A percentile compares a stretch with the other conserved stretches of the same genome.
These are phyloP conservation scores for Spodoptera picta DNA, from an alignment of 2,888 invertebrate genomes.

Conservation along the genomic window DNA sequence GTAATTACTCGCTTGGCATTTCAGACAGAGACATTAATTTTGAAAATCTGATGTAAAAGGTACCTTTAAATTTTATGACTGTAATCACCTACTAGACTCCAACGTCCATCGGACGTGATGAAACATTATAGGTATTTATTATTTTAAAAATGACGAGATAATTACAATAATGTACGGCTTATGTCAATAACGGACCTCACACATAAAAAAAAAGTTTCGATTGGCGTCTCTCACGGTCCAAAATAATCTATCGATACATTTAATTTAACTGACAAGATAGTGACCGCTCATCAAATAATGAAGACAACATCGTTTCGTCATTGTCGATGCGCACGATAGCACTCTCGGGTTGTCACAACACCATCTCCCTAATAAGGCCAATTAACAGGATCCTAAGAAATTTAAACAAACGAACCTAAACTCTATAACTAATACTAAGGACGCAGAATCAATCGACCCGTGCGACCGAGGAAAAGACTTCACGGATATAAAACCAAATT, in stretches of 20 bases:
- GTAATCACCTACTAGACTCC: slow-evolving; percentile 54
- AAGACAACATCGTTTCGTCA: slow-evolving; percentile 89
- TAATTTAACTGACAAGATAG: slow-evolving; percentile 88
- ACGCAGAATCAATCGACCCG: slow-evolving; percentile 60
- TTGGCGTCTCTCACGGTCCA: slow-evolving; percentile 85
- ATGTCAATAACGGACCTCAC: slow-evolving; percentile 81
- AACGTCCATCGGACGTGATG: slow-evolving; percentile 46
- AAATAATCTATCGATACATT: slow-evolving; percentile 88
- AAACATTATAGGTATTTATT: slow-evolving; percentile 60
- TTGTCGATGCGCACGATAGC: slow-evolving; percentile 88
- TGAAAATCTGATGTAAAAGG: slow-evolving; percentile 59
- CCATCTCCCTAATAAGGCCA: slow-evolving; percentile 88
- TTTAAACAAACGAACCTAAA: slow-evolving; percentile 70
- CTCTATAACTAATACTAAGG: slow-evolving; percentile 70
- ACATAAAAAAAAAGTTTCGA: slow-evolving; percentile 80
- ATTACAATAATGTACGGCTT: slow-evolving; percentile 74
- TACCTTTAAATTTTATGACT: slow-evolving; percentile 54
- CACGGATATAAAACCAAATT: slow-evolving; percentile 68
- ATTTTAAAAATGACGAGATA: slow-evolving; percentile 69
- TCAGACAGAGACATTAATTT: slow-evolving; percentile 55
- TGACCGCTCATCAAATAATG: slow-evolving; percentile 88
- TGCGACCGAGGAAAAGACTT: slow-evolving; percentile 61
- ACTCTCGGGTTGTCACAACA: slow-evolving; percentile 88
- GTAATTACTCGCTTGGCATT: slow-evolving; percentile 51
- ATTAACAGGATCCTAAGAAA: slow-evolving; percentile 82